These are phyloP conservation scores for Xiphias gladius DNA, from an alignment of 2,113 vertebrate genomes.

Conservation along the genomic window DNA sequence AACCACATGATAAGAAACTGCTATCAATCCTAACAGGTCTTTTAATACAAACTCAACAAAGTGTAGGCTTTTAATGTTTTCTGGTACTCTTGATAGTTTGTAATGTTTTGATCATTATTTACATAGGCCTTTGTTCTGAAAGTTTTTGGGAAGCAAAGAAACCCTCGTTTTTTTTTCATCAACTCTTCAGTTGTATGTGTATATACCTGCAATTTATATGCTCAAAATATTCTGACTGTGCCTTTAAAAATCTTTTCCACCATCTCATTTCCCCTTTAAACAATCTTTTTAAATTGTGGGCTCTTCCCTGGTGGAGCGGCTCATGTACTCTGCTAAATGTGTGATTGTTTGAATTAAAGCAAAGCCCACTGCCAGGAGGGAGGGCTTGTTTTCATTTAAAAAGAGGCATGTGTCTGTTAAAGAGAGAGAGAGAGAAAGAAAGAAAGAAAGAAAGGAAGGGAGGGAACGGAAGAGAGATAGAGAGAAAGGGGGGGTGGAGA, in stretches of 20 bases:
- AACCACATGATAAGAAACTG: conserved; percentile 3
- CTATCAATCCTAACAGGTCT: background rate
- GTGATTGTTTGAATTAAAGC: conserved; percentile 66
- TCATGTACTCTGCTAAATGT: conserved; percentile 10
- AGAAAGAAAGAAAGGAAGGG: conserved; percentile 28
- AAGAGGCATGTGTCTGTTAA: conserved; percentile 69
- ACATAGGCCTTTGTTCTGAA: background rate
- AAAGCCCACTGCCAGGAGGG: conserved; percentile 43
- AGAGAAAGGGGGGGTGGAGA: background rate
- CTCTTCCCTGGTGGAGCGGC: background rate
- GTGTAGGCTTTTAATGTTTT: background rate
- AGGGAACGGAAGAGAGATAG: conserved; percentile 7
- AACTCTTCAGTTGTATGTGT: background rate
- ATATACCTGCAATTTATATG: background rate
- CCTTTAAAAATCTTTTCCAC: conserved; percentile 2
- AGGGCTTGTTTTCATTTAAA: conserved; percentile 81
- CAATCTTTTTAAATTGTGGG: background rate
- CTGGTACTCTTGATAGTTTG: background rate
- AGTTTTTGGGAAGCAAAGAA: background rate
- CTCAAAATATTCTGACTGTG: background rate
- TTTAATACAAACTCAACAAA: background rate
- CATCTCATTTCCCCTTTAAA: background rate
- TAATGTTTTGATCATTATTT: too few relatives aligned
- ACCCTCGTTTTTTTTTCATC: background rate
- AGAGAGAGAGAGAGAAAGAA: conserved; percentile 35